These are phyloP conservation scores for Trilocha varians DNA, from an alignment of 2,888 invertebrate species.

Conservation along the genomic window DNA sequence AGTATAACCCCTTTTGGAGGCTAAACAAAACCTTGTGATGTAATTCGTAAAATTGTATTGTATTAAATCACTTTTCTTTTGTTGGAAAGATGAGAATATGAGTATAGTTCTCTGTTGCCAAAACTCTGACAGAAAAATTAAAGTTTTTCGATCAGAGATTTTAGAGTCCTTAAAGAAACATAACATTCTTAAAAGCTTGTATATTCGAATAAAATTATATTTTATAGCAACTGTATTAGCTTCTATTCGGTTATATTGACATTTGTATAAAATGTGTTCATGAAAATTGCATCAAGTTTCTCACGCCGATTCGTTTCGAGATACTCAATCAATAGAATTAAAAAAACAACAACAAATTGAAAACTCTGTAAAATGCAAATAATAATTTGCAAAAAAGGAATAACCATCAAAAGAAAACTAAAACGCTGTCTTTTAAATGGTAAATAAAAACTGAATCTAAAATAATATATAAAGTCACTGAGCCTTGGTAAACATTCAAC, in stretches of 20 bases:
- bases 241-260: conserved; percentile 43
- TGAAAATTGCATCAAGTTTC: not conserved
- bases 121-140: too few relatives aligned
- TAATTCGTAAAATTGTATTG: too few relatives aligned
- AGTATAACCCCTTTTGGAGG: too few relatives aligned
- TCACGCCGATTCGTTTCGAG: not conserved
- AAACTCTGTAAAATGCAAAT: conserved; percentile 8
- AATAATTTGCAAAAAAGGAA: conserved; percentile 5
- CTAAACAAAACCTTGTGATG: too few relatives aligned
- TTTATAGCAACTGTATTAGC: conserved; percentile 34
- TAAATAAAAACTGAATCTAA: conserved; percentile 36
- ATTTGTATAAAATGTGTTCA: conserved; percentile 6
- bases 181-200: conserved; percentile 33
- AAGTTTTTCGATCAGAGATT: too few relatives aligned
- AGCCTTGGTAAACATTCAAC: conserved; percentile 61
- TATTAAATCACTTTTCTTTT: too few relatives aligned
- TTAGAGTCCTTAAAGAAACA: too few relatives aligned
- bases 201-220: conserved; percentile 28
- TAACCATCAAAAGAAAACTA: conserved; percentile 40
- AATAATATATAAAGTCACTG: conserved; percentile 52
- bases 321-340: not conserved
- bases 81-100: too few relatives aligned
- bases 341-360: conserved; percentile 10
- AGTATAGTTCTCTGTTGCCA: too few relatives aligned
- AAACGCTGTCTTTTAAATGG: conserved; percentile 53